Base-by-base conservation (phyloP, 92 coral and sea anemone genomes). In the Paramuricea clavata region DNA sequence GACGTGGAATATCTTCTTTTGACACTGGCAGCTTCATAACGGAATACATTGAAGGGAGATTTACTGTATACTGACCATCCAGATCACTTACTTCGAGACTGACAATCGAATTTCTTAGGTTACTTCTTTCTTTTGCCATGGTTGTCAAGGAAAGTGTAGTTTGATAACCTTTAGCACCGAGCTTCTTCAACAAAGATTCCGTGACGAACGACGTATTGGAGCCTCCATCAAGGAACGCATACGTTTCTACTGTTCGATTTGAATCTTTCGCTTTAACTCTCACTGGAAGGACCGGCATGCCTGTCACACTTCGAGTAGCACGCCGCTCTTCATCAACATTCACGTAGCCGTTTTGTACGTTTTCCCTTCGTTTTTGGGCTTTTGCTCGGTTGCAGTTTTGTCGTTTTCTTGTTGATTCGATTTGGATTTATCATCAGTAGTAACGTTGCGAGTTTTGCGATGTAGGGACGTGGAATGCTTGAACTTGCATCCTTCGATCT, bases 391-490 rank as follows among this genome's bases (percentile, higher is more conserved):
- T 34, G 15, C 11, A 17, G 69, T 30, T 42, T 81, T 39, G 27
- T 59, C 69, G 44, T 23, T 30, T 77, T 77, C 25, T 0, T 77
- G 5, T n/a, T 16, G 30, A 21, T 44, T 2, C 2, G 56, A 2
- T 19, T 36, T 25, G 0, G 15, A 1, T 23, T 31, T 27, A 50
- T 27, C 25, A 17, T 31, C 79, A 30, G 36, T 39, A 10, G 10
- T 81, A 56, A 56, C 32, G 71, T 68, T 83, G 49, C 28, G 70
- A 30, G 26, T 54, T 83, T 69, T 78, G 12, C 80, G 95, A 49
- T 93, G 92, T 11, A 93, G 82, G 77, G 80, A 90, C 12, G 90
- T 91, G 17, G 94, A 88, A 61, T 87, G 94, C 74, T 91, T 94
- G 49, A 35, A 44, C 15, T 72, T 85, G 76, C 94, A 93, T 27